Base-by-base conservation (phyloP, 2,888 invertebrate species). In the Harpagoxenus sublaevis region DNA sequence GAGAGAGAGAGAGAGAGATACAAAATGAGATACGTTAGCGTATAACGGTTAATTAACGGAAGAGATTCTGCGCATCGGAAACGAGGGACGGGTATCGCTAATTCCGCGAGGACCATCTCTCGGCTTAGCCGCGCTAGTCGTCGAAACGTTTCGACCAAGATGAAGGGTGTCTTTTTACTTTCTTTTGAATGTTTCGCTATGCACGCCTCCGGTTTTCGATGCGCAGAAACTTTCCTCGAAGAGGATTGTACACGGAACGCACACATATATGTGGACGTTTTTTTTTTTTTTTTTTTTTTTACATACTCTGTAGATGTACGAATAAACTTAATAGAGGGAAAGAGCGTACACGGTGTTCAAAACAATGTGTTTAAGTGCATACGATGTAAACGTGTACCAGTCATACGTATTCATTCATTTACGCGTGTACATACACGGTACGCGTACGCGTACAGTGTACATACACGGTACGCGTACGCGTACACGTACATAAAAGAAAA, bases 381-480 rank as follows among this genome's bases (percentile, higher is more conserved):
- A 87, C 68, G 9, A 60, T 83, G 74, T 71, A 83, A 65, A 87
- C 82, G 71, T 87, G 85, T 87, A 89, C 89, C 89, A 89, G 84
- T 89, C 84, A 89, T 89, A 87, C 84, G 87, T 87, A 89, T 89
- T 89, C 89, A 86, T 88, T 79, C 55, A 65, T 12, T 31, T 66
- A 83, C 73, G 8, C 53, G 74, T 74, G 42, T 81, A 85, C 65
- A 66, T 78, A 85, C 60, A 66, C 8, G n/a, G n/a, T 65, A 83
- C 70, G 65, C 53, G 75, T 55, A 85, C 15, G 15, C 48, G 15
- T 35, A 55, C 70, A 63, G 74, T 74, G 42, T 81, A 85, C 65
- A 66, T 78, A 85, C 60, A 66, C 8, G n/a, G n/a, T 65, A 83
- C 70, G 65, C 53, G 75, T 55, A 85, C 15, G 15, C 48, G 15